Evolutionary conservation across 1,140 invertebrate genomes (phyloP).

Genomic region (Halictus rubicundus): DNA sequence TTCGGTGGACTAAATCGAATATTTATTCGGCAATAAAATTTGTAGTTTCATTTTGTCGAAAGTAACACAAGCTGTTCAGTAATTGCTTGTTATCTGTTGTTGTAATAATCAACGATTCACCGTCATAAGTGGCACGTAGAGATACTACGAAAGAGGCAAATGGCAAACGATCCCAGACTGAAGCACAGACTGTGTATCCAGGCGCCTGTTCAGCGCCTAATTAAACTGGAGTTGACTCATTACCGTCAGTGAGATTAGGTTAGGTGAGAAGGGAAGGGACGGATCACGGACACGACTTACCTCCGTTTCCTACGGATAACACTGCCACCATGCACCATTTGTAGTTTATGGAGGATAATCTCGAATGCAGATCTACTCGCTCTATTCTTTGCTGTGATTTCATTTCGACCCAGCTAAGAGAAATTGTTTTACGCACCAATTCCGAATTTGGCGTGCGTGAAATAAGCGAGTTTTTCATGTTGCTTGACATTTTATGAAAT

Average conservation of each 20-base stretch:
- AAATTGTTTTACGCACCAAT: background rate
- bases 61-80: too few relatives aligned
- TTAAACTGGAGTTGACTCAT: slow-evolving; percentile 65
- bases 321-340: slow-evolving; percentile 38
- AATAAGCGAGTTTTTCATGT: background rate
- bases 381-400: background rate
- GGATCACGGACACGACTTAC: slow-evolving; percentile 3
- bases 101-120: background rate
- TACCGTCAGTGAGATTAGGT: slow-evolving; percentile 48
- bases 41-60: too few relatives aligned
- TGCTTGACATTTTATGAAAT: background rate
- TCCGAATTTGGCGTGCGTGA: background rate
- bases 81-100: background rate
- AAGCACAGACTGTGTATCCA: slow-evolving; percentile 35
- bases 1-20: too few relatives aligned
- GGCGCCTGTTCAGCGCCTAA: slow-evolving; percentile 49
- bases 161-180: slow-evolving; percentile 1
- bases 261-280: slow-evolving; percentile 30
- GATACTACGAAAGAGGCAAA: background rate
- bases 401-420: background rate
- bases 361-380: background rate
- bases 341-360: slow-evolving; percentile 23
- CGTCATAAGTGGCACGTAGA: background rate
- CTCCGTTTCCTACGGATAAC: slow-evolving; percentile 39
- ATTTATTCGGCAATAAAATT: too few relatives aligned